phyloP scores from a whole-genome alignment of 2,888 invertebrate species.

The Pandemis corylana region DNA sequence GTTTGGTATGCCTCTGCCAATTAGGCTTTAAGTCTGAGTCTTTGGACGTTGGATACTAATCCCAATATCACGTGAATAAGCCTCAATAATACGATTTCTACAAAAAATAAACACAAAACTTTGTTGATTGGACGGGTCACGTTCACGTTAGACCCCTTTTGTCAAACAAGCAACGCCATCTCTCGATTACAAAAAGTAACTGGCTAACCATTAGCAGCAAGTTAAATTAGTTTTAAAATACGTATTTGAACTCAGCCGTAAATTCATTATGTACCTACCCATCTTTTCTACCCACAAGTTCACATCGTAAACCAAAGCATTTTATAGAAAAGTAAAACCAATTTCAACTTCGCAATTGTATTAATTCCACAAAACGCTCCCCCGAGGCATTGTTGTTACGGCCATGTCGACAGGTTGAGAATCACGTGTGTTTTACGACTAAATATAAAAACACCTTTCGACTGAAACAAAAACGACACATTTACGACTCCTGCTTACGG shows the following conservation, averaged over 20 bases:
- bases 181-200: background rate
- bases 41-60: no score
- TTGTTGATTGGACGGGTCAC: no score
- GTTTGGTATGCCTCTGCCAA: background rate
- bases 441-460: slow-evolving; percentile 69
- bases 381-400: slow-evolving; percentile 25
- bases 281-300: slow-evolving; percentile 1
- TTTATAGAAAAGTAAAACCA: slow-evolving; percentile 40
- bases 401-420: slow-evolving; percentile 48
- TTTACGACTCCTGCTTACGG: slow-evolving; percentile 59
- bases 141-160: background rate
- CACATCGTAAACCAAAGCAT: slow-evolving; percentile 19
- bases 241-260: slow-evolving; percentile 1
- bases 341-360: slow-evolving; percentile 41
- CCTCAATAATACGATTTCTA: no score
- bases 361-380: slow-evolving; percentile 40
- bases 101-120: no score
- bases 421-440: slow-evolving; percentile 71
- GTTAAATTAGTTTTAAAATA: background rate
- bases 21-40: no score
- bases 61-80: no score
- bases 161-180: background rate
- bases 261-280: background rate
- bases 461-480: slow-evolving; percentile 54
- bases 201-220: background rate